Evolutionary conservation across 2,113 vertebrate species (phyloP).

Genomic region (Ploceus nigricollis): DNA sequence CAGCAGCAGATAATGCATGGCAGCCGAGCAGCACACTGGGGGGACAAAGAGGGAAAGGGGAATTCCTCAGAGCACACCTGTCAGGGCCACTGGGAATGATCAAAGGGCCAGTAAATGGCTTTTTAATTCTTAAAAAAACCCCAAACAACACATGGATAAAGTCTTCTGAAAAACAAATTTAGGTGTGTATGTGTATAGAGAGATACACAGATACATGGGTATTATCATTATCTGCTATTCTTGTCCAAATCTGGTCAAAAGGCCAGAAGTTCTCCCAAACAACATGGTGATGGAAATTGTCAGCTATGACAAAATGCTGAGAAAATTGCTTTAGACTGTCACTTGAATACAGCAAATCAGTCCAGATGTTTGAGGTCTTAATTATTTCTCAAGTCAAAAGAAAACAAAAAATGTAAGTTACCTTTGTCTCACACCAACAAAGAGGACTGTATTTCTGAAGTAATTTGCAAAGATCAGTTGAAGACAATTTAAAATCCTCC

Average conservation of each 20-base stretch:
- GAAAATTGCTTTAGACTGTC: neutral
- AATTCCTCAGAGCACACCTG: neutral
- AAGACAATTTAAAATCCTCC: neutral
- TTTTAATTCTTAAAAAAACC: neutral
- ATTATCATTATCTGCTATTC: neutral
- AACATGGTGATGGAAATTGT: neutral
- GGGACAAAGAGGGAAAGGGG: neutral
- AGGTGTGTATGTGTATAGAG: neutral
- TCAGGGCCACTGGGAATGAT: fast-evolving
- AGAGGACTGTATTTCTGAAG: neutral
- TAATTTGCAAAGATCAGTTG: neutral
- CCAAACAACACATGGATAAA: neutral
- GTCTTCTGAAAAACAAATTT: neutral
- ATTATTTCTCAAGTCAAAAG: neutral
- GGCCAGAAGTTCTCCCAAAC: neutral
- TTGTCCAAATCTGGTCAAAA: neutral
- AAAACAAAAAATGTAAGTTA: neutral
- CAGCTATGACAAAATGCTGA: neutral
- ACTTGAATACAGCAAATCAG: neutral
- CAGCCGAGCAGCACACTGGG: neutral
- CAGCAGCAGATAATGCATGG: fast-evolving
- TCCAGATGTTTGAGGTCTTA: neutral
- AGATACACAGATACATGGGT: neutral
- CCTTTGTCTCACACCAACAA: neutral
- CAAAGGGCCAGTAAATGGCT: neutral